Base-by-base conservation (phyloP, 2,113 vertebrate genomes). In the Sebastes fasciatus region DNA sequence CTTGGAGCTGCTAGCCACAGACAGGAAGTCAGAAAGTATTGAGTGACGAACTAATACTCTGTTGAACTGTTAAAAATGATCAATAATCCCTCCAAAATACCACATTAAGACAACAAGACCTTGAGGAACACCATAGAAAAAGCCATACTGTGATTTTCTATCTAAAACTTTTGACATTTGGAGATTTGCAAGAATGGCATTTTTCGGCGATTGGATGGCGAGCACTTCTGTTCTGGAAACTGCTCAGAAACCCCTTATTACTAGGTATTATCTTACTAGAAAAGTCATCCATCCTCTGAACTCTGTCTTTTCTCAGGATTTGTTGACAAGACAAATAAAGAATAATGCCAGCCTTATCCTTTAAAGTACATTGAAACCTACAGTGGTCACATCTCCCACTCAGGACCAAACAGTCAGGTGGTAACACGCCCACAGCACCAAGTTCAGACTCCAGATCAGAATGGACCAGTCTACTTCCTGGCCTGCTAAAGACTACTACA, bases 381-480 rank as follows among this genome's bases (percentile, higher is more conserved):
- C 21, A 72, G 40, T 46, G 3, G 4, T 26, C 58, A 8, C 42
- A 2, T 68, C 84, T 81, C 77, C 69, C 48, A 66, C 34, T 57
- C 49, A 34, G 34, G 34, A 34, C 34, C 45, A 60, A 1, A 48
- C 11, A 34, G 40, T 42, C 2, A 6, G 58, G 60, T 46, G 34
- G 5, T 6, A 43, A 70, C 0, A 57, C 1, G 1, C 23, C 43
- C 26, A 75, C 70, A 74, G 62, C 75, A 62, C 63, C 51, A 43
- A 66, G 40, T 8, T 61, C 60, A 72, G 46, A 81, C 78, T 67
- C 51, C 52, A 71, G 46, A 72, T 77, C 62, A n/a, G 42, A 68
- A 43, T 2, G 79, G 75, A 67, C 48, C 62, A 3, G 58, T 68
- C 83, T 72, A 76, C 75, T 71, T 83, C 76, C 83, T 60, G 80